A percentile compares a stretch with the other conserved stretches of the same genome.
Conservation (phyloP, 2,797 vertebrate species). For the Rhinichthys osculus region DNA sequence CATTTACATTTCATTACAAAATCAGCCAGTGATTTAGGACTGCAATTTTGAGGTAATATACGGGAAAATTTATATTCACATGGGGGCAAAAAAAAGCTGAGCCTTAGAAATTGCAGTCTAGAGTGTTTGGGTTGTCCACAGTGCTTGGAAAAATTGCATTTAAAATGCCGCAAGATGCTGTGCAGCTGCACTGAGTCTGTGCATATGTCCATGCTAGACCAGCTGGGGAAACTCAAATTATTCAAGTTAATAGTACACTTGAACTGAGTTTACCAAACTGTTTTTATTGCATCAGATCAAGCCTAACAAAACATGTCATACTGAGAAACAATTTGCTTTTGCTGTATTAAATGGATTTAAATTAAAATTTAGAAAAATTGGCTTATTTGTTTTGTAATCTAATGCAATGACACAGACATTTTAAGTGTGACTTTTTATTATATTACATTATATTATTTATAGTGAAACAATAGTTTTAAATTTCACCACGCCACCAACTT, state of each 20-base stretch:
- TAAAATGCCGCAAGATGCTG: slow-evolving; percentile 34
- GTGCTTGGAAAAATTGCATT: slow-evolving; percentile 29
- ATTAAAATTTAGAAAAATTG: background rate
- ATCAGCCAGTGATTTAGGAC: slow-evolving; percentile 57
- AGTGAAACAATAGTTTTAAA: background rate
- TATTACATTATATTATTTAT: background rate
- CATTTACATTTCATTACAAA: slow-evolving; percentile 58
- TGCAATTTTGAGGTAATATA: slow-evolving; percentile 50
- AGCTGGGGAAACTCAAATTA: background rate
- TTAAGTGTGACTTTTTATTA: background rate
- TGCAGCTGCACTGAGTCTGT: background rate
- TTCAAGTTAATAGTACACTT: slow-evolving; percentile 1
- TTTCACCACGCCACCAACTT: background rate
- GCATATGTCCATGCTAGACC: background rate
- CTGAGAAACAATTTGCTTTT: background rate
- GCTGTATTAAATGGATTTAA: background rate
- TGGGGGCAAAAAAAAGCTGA: slow-evolving; percentile 57
- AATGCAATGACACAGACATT: background rate
- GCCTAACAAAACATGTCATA: background rate
- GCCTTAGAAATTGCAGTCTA: slow-evolving; percentile 50
- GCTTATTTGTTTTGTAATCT: background rate
- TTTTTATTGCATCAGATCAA: background rate
- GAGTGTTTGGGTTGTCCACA: slow-evolving; percentile 35
- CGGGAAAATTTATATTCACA: slow-evolving; percentile 51
- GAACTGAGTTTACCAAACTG: background rate